These are phyloP conservation scores for Delichon dasypus DNA, from an alignment of 2,797 vertebrate species.

Conservation along the genomic window DNA sequence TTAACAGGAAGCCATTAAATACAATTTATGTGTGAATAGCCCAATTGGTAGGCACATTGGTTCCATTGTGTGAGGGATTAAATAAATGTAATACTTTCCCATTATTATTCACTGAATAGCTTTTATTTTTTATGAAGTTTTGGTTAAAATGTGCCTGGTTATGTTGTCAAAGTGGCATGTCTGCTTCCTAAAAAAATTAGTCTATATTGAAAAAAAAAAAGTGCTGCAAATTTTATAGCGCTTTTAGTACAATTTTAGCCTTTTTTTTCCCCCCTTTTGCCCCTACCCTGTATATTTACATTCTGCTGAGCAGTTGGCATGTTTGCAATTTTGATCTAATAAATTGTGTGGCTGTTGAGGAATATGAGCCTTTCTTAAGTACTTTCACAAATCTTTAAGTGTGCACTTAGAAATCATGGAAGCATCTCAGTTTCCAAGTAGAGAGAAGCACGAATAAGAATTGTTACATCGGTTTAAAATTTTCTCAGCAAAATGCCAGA, in stretches of 20 bases:
- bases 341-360: not conserved
- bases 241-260: not conserved
- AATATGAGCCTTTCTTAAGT: not conserved
- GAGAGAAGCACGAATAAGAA: not conserved
- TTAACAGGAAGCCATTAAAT: constrained; percentile 72
- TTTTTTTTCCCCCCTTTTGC: not conserved
- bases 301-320: not conserved
- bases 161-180: constrained; percentile 34
- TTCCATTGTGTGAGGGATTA: constrained; percentile 47
- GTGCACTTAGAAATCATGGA: not conserved
- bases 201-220: constrained; percentile 22
- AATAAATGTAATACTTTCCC: constrained; percentile 46
- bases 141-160: constrained; percentile 38
- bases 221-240: not conserved
- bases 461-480: not conserved
- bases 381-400: not conserved
- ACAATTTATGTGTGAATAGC: constrained; percentile 59
- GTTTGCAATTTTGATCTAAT: not conserved
- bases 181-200: constrained; percentile 28
- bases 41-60: constrained; percentile 6
- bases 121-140: constrained; percentile 42
- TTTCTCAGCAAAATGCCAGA: not conserved
- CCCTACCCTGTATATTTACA: not conserved
- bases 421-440: not conserved
- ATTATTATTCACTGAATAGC: constrained; percentile 46